These are phyloP conservation scores for Camponotus floridanus DNA, from an alignment of 1,140 invertebrate genomes.

Conservation along the genomic window DNA sequence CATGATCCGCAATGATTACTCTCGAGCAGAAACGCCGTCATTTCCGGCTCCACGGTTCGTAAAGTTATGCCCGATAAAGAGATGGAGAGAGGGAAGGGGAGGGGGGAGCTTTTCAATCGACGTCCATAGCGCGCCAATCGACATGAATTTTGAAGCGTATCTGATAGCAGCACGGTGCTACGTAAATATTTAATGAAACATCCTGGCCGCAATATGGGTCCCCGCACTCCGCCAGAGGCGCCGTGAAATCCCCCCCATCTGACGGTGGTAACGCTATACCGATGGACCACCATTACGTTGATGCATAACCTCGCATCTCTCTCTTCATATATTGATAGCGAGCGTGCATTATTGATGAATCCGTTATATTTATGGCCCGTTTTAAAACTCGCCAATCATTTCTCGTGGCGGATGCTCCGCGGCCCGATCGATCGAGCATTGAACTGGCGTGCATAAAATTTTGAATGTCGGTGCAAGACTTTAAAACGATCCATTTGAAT, in stretches of 20 bases:
- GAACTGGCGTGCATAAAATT: constrained; percentile 65
- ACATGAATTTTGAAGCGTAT: constrained; percentile 85
- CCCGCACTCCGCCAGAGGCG: constrained; percentile 73
- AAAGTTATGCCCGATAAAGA: constrained; percentile 79
- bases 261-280: constrained; percentile 44
- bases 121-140: constrained; percentile 78
- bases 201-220: constrained; percentile 84
- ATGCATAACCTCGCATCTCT: constrained; percentile 81
- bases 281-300: constrained; percentile 81
- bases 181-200: constrained; percentile 86
- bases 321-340: constrained; percentile 82
- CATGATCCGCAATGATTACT: constrained; percentile 43
- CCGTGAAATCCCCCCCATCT: constrained; percentile 59
- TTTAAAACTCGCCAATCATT: constrained; percentile 81
- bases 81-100: background rate
- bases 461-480: constrained; percentile 64
- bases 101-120: constrained; percentile 82
- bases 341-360: constrained; percentile 82
- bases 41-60: constrained; percentile 75
- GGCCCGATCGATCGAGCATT: constrained; percentile 65
- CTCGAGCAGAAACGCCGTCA: constrained; percentile 44
- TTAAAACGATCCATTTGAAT: constrained; percentile 30
- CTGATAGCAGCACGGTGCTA: constrained; percentile 82
- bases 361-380: constrained; percentile 81
- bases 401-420: constrained; percentile 59